A percentile compares a stretch with the other conserved stretches of the same genome.
Conservation (phyloP, 2,113 vertebrate species). For the Thymallus thymallus region DNA sequence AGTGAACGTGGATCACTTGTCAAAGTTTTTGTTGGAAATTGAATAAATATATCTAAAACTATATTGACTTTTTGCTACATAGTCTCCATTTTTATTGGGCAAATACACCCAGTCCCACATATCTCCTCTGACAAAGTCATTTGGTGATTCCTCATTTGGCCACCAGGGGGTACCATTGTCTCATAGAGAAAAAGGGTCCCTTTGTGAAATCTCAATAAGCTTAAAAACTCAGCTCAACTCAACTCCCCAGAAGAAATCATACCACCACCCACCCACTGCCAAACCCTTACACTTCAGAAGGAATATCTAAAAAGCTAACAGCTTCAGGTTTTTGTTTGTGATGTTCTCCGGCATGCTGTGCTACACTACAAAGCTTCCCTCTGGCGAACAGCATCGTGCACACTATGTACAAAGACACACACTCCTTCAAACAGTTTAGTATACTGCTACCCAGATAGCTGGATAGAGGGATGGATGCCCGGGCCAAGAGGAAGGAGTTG, state of each 20-base stretch:
- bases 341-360: slow-evolving; percentile 49
- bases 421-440: slow-evolving; percentile 51
- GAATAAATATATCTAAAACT: too few species aligned
- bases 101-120: too few species aligned
- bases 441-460: slow-evolving; percentile 14
- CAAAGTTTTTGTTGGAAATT: too few species aligned
- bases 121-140: slow-evolving; percentile 19
- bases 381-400: slow-evolving; percentile 53
- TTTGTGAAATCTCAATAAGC: slow-evolving; percentile 53
- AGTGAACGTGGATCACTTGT: too few species aligned
- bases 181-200: slow-evolving; percentile 69
- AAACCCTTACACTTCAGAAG: slow-evolving; percentile 47
- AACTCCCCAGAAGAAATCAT: slow-evolving; percentile 7
- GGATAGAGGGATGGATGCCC: slow-evolving; percentile 23
- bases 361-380: slow-evolving; percentile 55
- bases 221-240: slow-evolving; percentile 29
- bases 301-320: slow-evolving; percentile 54
- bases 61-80: too few species aligned
- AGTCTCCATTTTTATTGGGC: neutral
- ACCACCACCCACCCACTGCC: neutral
- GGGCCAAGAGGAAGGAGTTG: slow-evolving; percentile 14
- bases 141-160: slow-evolving; percentile 50
- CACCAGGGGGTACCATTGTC: slow-evolving; percentile 69
- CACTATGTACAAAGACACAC: slow-evolving; percentile 53
- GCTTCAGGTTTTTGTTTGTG: slow-evolving; percentile 33